A percentile compares a stretch with the other conserved stretches of the same genome.
Evolutionary conservation across 2,113 vertebrate species (phyloP).

Genomic region (Pseudorasbora parva): DNA sequence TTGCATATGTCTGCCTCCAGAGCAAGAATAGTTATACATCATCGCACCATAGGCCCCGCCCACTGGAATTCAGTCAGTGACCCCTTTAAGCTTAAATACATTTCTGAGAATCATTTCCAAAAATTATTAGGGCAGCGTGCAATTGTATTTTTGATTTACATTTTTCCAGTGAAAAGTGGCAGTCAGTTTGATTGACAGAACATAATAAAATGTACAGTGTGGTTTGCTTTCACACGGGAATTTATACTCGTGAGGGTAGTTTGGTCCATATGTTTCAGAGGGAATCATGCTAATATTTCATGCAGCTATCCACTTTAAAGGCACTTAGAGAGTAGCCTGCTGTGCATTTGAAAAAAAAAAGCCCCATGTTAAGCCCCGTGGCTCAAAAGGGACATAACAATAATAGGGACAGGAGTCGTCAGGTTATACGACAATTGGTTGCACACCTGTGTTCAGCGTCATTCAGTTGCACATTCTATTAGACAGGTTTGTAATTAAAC

Average conservation of each 20-base stretch:
- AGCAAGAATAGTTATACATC: too few relatives aligned
- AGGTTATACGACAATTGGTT: not conserved
- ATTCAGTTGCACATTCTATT: not conserved
- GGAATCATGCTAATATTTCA: not conserved
- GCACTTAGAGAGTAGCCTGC: not conserved
- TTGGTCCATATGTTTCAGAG: not conserved
- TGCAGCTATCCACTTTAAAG: not conserved
- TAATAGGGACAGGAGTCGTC: too few relatives aligned
- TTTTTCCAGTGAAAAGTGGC: not conserved
- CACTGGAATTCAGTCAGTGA: too few relatives aligned
- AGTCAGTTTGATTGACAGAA: not conserved
- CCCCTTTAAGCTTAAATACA: too few relatives aligned
- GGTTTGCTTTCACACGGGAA: not conserved
- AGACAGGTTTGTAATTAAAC: not conserved
- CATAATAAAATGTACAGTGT: not conserved
- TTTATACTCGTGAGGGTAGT: not conserved
- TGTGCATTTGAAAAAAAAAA: not conserved
- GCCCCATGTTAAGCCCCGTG: too few relatives aligned
- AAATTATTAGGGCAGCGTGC: not conserved
- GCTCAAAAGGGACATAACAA: too few relatives aligned
- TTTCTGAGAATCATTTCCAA: too few relatives aligned
- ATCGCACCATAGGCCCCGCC: too few relatives aligned
- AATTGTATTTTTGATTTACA: not conserved
- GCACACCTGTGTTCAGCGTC: not conserved
- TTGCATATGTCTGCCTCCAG: too few relatives aligned